Base-by-base conservation (phyloP, 2,113 vertebrate genomes). In the Actenoides lindsayi region DNA sequence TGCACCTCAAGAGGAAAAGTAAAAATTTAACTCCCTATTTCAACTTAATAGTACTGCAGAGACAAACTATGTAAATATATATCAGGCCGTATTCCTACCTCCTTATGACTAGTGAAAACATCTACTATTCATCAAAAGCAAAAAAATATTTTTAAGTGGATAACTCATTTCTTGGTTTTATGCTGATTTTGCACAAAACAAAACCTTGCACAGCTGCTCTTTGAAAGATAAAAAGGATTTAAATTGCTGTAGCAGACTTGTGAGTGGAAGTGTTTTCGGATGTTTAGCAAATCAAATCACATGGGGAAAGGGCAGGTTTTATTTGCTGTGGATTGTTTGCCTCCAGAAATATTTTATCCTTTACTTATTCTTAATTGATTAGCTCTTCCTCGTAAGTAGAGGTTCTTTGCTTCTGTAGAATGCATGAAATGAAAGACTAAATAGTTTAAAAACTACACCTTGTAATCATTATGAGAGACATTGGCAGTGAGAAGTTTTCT, bases 211-310 rank as follows among this genome's bases (percentile, higher is more conserved):
- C 87, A 95, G 93, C 96, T 97, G 97, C 60, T 95, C 67, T 83
- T 96, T 96, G 90, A 67, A 87, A 96, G 96, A 96, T 97, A 97
- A 97, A 97, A 97, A 96, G 69, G 53, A 94, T 94, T 95, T 24
- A 96, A 96, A 95, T 95, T 93, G 46, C 70, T 93, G 67, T 95
- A 78, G 70, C 80, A 85, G 56, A 73, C 83, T 93, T 92, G 74
- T 73, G 74, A 95, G 59, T 59, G 23, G 56, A 94, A 95, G 87
- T 83, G 18, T 64, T 96, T 94, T 96, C 76, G 93, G 94, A 94
- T 90, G 54, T 93, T 94, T 80, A 96, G 87, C 59, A 93, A 96
- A 96, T 93, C 68, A 93, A 95, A 92, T 85, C 13, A 2, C 63
- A 69, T 44, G 53, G 53, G 62, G 35, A 94, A 96, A 94, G 65